phyloP scores from a whole-genome alignment of 2,888 invertebrate species.

The Rhagonycha fulva region DNA sequence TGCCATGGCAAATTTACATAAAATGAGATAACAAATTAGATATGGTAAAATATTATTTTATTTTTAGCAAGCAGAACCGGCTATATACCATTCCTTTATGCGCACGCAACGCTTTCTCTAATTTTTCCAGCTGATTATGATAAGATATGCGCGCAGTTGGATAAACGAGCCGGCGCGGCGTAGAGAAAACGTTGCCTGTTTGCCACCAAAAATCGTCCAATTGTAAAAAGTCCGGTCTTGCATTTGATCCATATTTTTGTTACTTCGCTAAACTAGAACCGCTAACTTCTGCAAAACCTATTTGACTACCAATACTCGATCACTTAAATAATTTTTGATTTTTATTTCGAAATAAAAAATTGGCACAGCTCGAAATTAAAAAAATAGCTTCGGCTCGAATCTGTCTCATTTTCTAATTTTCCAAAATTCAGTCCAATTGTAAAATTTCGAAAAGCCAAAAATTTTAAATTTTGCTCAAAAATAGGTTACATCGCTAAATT shows the following conservation, averaged over 20 bases:
- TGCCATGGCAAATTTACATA: conserved; percentile 47
- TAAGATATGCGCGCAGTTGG: no score
- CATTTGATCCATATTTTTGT: neutral
- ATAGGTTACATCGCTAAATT: neutral
- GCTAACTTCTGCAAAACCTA: neutral
- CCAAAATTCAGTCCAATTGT: neutral
- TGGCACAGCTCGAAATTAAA: neutral
- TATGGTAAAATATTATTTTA: neutral
- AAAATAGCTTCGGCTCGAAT: neutral
- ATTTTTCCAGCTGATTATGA: neutral
- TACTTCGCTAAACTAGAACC: neutral
- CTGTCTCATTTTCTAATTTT: neutral
- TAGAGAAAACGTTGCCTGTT: neutral
- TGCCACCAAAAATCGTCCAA: neutral
- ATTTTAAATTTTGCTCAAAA: neutral
- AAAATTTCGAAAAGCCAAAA: neutral
- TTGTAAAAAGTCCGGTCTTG: neutral
- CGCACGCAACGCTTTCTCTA: neutral
- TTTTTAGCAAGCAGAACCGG: neutral
- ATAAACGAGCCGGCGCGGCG: no score
- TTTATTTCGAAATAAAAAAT: neutral
- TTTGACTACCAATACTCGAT: neutral
- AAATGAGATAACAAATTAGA: conserved; percentile 14
- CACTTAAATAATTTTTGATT: neutral
- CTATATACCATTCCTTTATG: neutral